Evolutionary conservation across 1,140 invertebrate genomes (phyloP).

Genomic region (Drosophila albomicans): DNA sequence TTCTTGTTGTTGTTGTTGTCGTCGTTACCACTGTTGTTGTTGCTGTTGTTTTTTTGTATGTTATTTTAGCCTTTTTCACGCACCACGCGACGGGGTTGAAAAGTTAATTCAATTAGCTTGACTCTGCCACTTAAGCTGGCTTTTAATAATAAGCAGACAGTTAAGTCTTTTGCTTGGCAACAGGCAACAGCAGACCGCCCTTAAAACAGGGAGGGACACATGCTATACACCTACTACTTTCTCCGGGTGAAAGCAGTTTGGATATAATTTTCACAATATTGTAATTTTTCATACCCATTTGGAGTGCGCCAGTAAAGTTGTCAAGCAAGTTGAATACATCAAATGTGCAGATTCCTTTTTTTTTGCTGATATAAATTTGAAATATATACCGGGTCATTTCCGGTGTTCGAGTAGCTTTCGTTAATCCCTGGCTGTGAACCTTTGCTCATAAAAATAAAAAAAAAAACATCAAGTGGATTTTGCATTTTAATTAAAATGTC

Average conservation of each 20-base stretch:
- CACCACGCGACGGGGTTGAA: slow-evolving; percentile 62
- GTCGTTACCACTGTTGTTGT: slow-evolving; percentile 13
- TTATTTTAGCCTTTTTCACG: slow-evolving; percentile 69
- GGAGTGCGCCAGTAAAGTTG: background rate
- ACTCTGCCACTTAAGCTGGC: slow-evolving; percentile 81
- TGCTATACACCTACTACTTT: background rate
- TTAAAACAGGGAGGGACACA: background rate
- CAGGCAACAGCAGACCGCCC: background rate
- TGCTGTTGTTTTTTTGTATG: slow-evolving; percentile 43
- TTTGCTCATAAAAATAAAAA: background rate
- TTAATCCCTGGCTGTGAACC: background rate
- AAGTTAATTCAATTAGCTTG: slow-evolving; percentile 81
- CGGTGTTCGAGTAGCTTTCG: background rate
- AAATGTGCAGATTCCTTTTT: too few relatives aligned
- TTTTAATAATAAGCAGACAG: slow-evolving; percentile 81
- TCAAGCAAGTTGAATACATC: background rate
- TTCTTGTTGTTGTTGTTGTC: slow-evolving; percentile 15
- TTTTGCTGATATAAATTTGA: background rate
- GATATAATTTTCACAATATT: slow-evolving; percentile 30
- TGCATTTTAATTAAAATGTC: background rate
- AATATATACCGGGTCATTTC: background rate
- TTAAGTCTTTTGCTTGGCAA: slow-evolving; percentile 73
- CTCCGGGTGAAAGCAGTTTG: slow-evolving; percentile 10
- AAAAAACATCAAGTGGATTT: background rate
- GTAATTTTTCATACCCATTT: slow-evolving; percentile 21